Conservation (phyloP, 1,140 invertebrate genomes). For the Bombus turneri region DNA sequence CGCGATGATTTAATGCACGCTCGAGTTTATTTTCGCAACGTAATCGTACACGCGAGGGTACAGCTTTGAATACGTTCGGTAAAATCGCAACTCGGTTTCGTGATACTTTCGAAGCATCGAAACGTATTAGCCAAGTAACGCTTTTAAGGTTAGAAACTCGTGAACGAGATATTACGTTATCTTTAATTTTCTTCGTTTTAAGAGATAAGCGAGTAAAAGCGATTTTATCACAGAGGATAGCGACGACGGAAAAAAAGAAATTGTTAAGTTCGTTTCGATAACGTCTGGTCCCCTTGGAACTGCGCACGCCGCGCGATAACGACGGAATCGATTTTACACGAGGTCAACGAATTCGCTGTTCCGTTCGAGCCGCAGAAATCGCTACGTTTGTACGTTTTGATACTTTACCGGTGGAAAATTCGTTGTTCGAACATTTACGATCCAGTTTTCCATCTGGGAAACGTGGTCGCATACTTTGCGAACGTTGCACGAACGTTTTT, state of each 20-base stretch:
- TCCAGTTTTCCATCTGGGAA: background rate
- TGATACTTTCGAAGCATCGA: background rate
- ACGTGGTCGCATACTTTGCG: constrained; percentile 3
- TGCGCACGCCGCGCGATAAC: constrained; percentile 46
- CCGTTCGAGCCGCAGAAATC: constrained; percentile 38
- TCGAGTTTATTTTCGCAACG: constrained; percentile 21
- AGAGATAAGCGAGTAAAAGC: background rate
- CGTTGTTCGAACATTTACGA: background rate
- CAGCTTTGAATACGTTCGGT: background rate
- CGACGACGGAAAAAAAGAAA: too few relatives aligned
- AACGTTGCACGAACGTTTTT: constrained; percentile 2
- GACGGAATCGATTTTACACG: constrained; percentile 58
- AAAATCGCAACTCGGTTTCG: background rate
- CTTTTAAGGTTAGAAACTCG: background rate
- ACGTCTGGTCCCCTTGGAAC: constrained; percentile 3
- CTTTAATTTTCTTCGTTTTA: background rate
- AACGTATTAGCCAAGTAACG: background rate
- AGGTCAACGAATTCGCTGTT: constrained; percentile 62
- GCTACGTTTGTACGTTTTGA: background rate
- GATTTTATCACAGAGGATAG: background rate
- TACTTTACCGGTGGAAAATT: background rate
- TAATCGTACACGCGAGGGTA: background rate
- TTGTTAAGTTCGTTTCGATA: constrained; percentile 20
- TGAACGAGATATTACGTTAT: background rate
- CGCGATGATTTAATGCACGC: constrained; percentile 43